Conservation (phyloP, 2,888 invertebrate genomes). For the Tiphia femorata region DNA sequence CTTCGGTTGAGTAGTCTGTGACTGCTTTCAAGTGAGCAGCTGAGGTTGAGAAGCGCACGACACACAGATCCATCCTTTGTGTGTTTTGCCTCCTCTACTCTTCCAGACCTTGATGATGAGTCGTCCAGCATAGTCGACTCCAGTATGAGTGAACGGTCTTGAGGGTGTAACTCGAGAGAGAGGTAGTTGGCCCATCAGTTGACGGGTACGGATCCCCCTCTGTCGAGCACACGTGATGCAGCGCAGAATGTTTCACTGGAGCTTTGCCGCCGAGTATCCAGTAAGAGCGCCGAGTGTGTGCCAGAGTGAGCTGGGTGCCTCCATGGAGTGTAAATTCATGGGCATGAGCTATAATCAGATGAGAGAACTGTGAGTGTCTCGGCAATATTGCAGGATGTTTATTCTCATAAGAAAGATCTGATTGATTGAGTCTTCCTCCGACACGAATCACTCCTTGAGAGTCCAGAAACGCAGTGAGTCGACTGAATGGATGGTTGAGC, state of each 20-base stretch:
- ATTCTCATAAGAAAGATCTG: constrained; percentile 2
- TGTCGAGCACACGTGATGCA: not conserved
- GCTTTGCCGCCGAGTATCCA: constrained; percentile 38
- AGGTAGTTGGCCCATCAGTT: constrained; percentile 37
- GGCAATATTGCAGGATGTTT: constrained; percentile 29
- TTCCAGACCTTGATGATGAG: constrained; percentile 20
- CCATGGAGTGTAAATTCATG: constrained; percentile 28
- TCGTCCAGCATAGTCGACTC: constrained; percentile 43
- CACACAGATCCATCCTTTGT: constrained; percentile 27
- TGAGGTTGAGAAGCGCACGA: constrained; percentile 26
- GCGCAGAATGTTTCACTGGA: constrained; percentile 9
- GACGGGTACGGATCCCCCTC: not conserved
- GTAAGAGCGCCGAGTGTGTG: constrained; percentile 3
- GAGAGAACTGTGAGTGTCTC: constrained; percentile 5
- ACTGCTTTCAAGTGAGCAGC: not conserved
- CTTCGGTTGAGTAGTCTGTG: not conserved
- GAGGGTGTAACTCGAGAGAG: constrained; percentile 16
- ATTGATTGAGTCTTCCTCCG: constrained; percentile 23
- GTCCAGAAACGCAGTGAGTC: constrained; percentile 32
- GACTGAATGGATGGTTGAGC: not conserved
- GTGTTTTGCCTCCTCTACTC: constrained; percentile 9
- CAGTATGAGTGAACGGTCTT: constrained; percentile 26
- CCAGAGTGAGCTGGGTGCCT: constrained; percentile 31
- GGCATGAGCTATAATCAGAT: constrained; percentile 25
- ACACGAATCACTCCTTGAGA: constrained; percentile 23